Base-by-base conservation (phyloP, 2,797 vertebrate genomes). In the Pangasius macronema region DNA sequence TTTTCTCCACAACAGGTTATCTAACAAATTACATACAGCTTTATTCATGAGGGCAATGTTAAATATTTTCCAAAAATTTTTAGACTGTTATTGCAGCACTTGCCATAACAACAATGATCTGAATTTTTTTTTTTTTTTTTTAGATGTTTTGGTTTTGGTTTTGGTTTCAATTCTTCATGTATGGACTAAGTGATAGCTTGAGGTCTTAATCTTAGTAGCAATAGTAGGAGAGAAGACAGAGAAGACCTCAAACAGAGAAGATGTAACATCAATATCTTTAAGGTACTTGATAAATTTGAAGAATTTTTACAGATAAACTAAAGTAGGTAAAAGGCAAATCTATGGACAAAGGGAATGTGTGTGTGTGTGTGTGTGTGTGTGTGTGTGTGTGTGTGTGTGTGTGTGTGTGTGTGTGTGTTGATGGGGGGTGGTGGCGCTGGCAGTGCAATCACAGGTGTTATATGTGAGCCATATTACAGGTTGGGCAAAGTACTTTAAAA, bases 1-100 rank as follows among this genome's bases (percentile, higher is more conserved):
- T 92, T 87, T 94, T 90, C 94, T 94, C 93, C 92, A 94, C 92
- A 95, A 94, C 93, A 95, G 92, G 93, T 94, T 93, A 92, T 92
- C 91, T 93, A 91, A 91, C 86, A 82, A 42, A 84, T 67, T 20
- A n/a, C 3, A 42, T 16, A 36, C 20, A 65, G 61, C 61, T 49
- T 49, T 33, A 49, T 82, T 51, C 39, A 30, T 61, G 7, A 82
- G 11, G 24, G 2, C 57, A 46, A 42, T 18, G 22, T 39, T 39
- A 36, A 39, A 39, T 42, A 30, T n/a, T 46, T 51, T n/a, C 4
- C n/a, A 30, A 46, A 30, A 51, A 36, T 5, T 36, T 75, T n/a
- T 49, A n/a, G 0, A 53, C 7, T 22, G 3, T 36, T 55, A 81
- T 39, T 61, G 55, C 55, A n/a, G 13, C 22, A 61, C 36, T 55